Base-by-base conservation (phyloP, 1,140 invertebrate species). In the Drosophila suzukii region DNA sequence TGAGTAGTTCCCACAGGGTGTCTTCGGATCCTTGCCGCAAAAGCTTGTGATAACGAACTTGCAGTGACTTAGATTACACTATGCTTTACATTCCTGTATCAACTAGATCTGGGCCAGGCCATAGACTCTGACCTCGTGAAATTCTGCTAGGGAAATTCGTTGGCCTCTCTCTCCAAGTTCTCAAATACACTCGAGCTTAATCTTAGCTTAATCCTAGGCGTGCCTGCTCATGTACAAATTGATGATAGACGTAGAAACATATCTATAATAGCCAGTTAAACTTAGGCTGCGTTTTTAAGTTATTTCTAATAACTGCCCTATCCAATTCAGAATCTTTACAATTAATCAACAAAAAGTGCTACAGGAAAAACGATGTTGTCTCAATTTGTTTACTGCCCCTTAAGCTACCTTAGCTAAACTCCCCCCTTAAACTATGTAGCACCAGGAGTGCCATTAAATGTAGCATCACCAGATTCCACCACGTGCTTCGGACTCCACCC, bases 171-270 rank as follows among this genome's bases (percentile, higher is more conserved):
- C 71, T 59, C 51, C 8, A 3, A 41, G 4, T 27, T 13, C 41
- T 55, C 44, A 46, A 46, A 46, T 24, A 46, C 43, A 20, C n/a
- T 47, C 54, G 17, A 34, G 39, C 82, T 77, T 81, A 84, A 39
- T 20, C 51, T 70, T 72, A 47, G 13, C 78, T 86, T 76, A 89
- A 66, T 57, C 66, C 78, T 79, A 84, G 70, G 51, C 56, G 79
- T 82, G 83, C 79, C 74, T 75, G 81, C 78, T 79, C 83, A 86
- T 86, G 70, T 86, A 86, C 82, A 86, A 88, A 88, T 86, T 75
- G 78, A 68, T 85, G 82, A 79, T 84, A 74, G 70, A 78, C 72
- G 73, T 66, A 68, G 55, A 67, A 72, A 72, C 60, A 80, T 78
- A 74, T 76, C 62, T 81, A 81, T 81, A 57, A 72, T 77, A 81